Base-by-base conservation (phyloP, 2,113 vertebrate genomes). In the Sinocyclocheilus grahami region DNA sequence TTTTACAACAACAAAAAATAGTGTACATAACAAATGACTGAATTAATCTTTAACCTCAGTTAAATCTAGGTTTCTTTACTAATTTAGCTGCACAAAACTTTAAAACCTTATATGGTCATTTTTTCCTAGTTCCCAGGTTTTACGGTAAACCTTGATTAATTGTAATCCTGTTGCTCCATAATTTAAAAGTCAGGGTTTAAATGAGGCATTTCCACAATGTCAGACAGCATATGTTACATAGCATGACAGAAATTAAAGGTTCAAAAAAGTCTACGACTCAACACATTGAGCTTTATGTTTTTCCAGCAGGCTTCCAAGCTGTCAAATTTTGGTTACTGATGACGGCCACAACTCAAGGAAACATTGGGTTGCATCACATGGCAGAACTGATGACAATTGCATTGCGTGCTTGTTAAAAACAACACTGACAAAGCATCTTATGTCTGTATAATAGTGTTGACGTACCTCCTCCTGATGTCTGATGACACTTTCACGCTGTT, bases 401-500 rank as follows among this genome's bases (percentile, higher is more conserved):
- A 51, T 75, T n/a, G 42, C 2, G 30, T 37, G 67, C 67, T 37
- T 9, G 16, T 37, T 71, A 20, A 37, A 71, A 27, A 27, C 42
- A 48, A 18, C 48, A 4, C 24, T 53, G 75, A 27, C 42, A 55
- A 27, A 30, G 27, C 27, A 55, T 3, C 24, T 63, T 30, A 42
- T 86, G 39, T 42, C 11, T 71, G 48, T 60, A 18, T 69, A 20
- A 5, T 20, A 6, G 53, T 75, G 18, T 85, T 46, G 48, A 27
- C 62, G 33, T 20, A 95, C 98, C 96, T 98, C 96, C 88, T 97
- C 95, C 91, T 97, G 96, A 33, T 89, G 92, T 87, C 89, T 96
- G 94, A 99, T 97, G 89, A 92, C 90, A 24, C 92, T 92, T 72
- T 99, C 95, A 58, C 95, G 94, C 86, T 97, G 95, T 86, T 98